Evolutionary conservation across 2,113 vertebrate species (phyloP), one percentile per base, ranked within the genome.

Genomic region (Protobothrops mucrosquamatus): DNA sequence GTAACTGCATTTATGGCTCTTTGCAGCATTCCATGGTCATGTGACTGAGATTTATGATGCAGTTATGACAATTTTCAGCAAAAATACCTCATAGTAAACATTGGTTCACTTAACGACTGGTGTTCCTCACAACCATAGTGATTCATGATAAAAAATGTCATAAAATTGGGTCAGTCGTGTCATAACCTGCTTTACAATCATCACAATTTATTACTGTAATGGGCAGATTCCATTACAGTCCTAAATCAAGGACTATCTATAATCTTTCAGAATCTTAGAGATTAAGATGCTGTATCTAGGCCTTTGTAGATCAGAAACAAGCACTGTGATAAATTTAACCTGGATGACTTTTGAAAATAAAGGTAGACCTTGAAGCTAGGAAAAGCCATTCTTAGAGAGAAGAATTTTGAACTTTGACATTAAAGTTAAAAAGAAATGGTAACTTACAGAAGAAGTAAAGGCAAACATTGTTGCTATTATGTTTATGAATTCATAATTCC

Each of bases 331-430:
- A 22, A 88, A 88, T 55, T 34, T 56, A 3, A 52, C 51, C 29
- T 88, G 26, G 86, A 22, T 88, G n/a, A n/a, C 52, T 88, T 88
- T 88, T 55, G 87, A 52, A 88, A 88, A 88, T 88, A 88, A 88
- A 29, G 15, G 3, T 15, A 88, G 51, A 22, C 4, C 11, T 24
- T 88, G 52, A n/a, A 56, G 29, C 26, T 54, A 88, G 48, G 46
- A 52, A 11, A 54, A 54, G 51, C 18, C 48, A 54, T 54, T 88
- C 14, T 7, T n/a, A 9, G 43, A 48, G n/a, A 81, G 74, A 34
- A 11, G 61, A 86, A 48, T 48, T 26, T 48, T 24, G 46, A 48
- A 48, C 39, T 86, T 86, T 26, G 2, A 74, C n/a, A 74, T 74
- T 87, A 52, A 51, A 26, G 24, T 87, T 87, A 51, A 52, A 52